These are phyloP conservation scores for Polymixis lichenea DNA, from an alignment of 2,888 invertebrate genomes.

Conservation along the genomic window DNA sequence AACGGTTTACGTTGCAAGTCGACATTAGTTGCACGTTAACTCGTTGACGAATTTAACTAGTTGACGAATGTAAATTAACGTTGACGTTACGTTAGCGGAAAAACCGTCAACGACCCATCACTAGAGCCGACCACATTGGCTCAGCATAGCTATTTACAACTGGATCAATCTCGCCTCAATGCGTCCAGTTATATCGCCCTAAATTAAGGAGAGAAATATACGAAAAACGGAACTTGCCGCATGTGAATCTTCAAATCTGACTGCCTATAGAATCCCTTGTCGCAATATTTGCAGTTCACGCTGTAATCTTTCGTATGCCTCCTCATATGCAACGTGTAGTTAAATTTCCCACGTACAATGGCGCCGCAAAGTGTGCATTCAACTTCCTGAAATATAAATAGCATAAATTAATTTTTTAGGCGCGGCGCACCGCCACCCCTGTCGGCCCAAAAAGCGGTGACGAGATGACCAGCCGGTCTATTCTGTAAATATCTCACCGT, in stretches of 20 bases:
- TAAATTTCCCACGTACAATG: slow-evolving; percentile 68
- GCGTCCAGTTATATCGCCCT: background rate
- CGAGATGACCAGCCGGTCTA: too few species aligned
- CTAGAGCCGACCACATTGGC: too few species aligned
- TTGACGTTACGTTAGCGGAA: too few species aligned
- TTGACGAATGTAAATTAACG: too few species aligned
- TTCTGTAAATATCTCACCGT: too few species aligned
- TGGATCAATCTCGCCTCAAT: background rate
- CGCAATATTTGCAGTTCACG: slow-evolving; percentile 76
- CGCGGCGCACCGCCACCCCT: too few species aligned
- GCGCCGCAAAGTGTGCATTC: slow-evolving; percentile 82
- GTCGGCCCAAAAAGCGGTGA: too few species aligned
- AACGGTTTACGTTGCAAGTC: too few species aligned
- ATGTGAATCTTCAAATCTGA: slow-evolving; percentile 78
- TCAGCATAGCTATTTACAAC: too few species aligned
- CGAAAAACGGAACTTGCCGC: slow-evolving; percentile 70
- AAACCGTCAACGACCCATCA: too few species aligned
- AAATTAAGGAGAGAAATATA: background rate
- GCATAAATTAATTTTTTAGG: background rate
- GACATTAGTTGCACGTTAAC: too few species aligned
- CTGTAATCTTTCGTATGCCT: slow-evolving; percentile 79
- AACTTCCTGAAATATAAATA: slow-evolving; percentile 55
- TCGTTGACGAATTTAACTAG: too few species aligned
- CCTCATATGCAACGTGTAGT: slow-evolving; percentile 78
- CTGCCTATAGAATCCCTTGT: slow-evolving; percentile 79